Conservation (phyloP, 1,140 invertebrate species). For the Asobara japonica region DNA sequence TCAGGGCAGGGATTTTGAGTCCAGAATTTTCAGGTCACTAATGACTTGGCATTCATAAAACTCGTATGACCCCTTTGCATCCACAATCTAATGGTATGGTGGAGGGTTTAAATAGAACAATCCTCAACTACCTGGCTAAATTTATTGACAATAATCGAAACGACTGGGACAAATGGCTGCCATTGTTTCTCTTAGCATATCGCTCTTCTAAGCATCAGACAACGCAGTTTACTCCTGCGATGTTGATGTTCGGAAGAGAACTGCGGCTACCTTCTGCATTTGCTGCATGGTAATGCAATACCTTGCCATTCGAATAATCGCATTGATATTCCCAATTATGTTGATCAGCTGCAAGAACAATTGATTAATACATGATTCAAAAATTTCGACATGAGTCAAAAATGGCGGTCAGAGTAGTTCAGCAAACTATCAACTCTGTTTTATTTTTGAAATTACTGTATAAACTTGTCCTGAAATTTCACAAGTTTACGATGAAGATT, state of each 20-base stretch:
- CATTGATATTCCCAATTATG: too few relatives aligned
- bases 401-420: too few relatives aligned
- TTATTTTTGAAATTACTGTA: too few relatives aligned
- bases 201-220: conserved; percentile 23
- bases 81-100: conserved; percentile 59
- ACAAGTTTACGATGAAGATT: too few relatives aligned
- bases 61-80: conserved; percentile 54
- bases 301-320: too few relatives aligned
- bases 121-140: conserved; percentile 30
- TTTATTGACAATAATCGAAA: conserved; percentile 16
- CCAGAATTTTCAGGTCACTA: conserved; percentile 47
- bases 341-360: too few relatives aligned
- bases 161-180: conserved; percentile 29
- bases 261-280: too few relatives aligned
- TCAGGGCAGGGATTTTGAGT: conserved; percentile 56
- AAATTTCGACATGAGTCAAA: too few relatives aligned
- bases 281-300: too few relatives aligned
- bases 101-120: conserved; percentile 50
- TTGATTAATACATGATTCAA: too few relatives aligned
- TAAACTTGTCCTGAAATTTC: too few relatives aligned
- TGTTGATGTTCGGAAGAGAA: conserved; percentile 22
- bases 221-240: conserved; percentile 19
- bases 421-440: too few relatives aligned
- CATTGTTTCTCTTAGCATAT: conserved; percentile 23
- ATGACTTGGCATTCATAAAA: conserved; percentile 43